phyloP scores from a whole-genome alignment of 2,888 invertebrate genomes.

The Oxystoma pomonae region DNA sequence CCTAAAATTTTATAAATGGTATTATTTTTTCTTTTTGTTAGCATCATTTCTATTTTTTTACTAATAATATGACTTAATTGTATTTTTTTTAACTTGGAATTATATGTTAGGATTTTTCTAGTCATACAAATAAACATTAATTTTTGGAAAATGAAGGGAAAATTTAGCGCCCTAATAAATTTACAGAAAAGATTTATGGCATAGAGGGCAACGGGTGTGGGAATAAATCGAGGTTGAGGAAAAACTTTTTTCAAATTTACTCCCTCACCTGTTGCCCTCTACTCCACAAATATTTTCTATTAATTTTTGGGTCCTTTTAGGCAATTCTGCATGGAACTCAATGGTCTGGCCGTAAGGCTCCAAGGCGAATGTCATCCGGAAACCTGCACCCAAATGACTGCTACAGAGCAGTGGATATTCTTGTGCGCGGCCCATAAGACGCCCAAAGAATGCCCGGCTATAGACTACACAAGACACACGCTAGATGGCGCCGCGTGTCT shows the following conservation, averaged over 20 bases:
- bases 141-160: no score
- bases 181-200: no score
- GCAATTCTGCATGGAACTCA: slow-evolving; percentile 99
- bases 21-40: no score
- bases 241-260: no score
- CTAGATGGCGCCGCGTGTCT: slow-evolving; percentile 98
- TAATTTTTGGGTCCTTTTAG: slow-evolving; percentile 56
- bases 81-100: no score
- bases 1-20: slow-evolving; percentile 2
- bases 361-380: slow-evolving; percentile 96
- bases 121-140: slow-evolving; percentile 1
- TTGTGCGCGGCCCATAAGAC: slow-evolving; percentile 99
- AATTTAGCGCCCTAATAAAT: no score
- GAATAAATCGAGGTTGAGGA: no score
- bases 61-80: no score
- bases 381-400: slow-evolving; percentile 99
- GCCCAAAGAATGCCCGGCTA: slow-evolving; percentile 99
- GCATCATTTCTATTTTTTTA: no score
- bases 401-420: slow-evolving; percentile 99
- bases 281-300: no score
- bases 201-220: no score
- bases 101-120: slow-evolving; percentile 5
- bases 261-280: no score
- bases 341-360: slow-evolving; percentile 94
- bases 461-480: slow-evolving; percentile 98